Percentiles rank a stretch among this genome's conserved stretches.
Evolutionary conservation across 2,797 vertebrate species (phyloP).

Genomic region (Picus viridis): DNA sequence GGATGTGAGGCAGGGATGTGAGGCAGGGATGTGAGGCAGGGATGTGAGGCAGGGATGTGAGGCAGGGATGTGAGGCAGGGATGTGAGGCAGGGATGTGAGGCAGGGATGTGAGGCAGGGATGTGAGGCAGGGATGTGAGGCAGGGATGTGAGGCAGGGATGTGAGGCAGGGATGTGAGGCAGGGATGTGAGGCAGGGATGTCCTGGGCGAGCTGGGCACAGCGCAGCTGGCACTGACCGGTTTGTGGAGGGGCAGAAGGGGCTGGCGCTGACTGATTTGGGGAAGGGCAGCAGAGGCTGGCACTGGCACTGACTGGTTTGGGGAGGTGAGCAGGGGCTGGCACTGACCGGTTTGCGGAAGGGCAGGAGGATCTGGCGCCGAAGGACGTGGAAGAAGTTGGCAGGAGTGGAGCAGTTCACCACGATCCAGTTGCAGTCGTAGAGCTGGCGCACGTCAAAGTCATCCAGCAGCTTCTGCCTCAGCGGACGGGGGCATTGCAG

Average conservation of each 20-base stretch:
- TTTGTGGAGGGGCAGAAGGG: too few relatives aligned
- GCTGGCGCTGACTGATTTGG: too few relatives aligned
- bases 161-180: not conserved
- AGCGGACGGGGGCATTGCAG: not conserved
- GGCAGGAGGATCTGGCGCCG: slow-evolving; percentile 93
- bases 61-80: not conserved
- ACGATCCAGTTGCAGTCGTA: slow-evolving; percentile 96
- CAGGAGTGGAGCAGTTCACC: slow-evolving; percentile 91
- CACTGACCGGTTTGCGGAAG: slow-evolving; percentile 93
- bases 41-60: not conserved
- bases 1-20: not conserved
- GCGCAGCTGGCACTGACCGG: not conserved
- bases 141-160: not conserved
- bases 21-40: not conserved
- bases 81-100: rapidly evolving
- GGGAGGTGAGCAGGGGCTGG: not conserved
- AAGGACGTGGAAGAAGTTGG: slow-evolving; percentile 94
- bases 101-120: not conserved
- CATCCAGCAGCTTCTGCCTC: slow-evolving; percentile 81
- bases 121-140: rapidly evolving
- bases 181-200: not conserved
- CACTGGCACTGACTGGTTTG: too few relatives aligned
- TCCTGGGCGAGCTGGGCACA: rapidly evolving
- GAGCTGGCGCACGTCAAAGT: slow-evolving; percentile 89
- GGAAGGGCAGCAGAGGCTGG: too few relatives aligned